Evolutionary conservation across 2,797 vertebrate genomes (phyloP).

Genomic region (Bovichtus diacanthus): DNA sequence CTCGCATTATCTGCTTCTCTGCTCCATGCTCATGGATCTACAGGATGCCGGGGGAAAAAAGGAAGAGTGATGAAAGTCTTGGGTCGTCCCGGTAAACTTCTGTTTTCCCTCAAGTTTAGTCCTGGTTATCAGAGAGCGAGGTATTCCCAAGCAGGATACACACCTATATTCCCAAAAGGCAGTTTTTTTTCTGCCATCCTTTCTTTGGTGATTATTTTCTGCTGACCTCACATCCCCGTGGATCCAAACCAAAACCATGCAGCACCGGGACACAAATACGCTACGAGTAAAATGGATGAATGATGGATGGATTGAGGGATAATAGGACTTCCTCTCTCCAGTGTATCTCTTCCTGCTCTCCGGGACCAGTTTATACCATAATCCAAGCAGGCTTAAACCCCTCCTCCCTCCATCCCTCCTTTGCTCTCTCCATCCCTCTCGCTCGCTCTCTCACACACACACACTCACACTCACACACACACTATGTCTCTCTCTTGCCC

Average conservation of each 20-base stretch:
- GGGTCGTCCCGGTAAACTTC: conserved; percentile 46
- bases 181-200: conserved; percentile 12
- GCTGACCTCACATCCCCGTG: conserved; percentile 35
- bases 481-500: no score
- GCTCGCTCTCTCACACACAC: conserved; percentile 9
- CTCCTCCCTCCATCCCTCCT: conserved; percentile 74
- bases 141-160: conserved; percentile 19
- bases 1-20: conserved; percentile 61
- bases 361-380: conserved; percentile 82
- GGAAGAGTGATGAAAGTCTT: neutral
- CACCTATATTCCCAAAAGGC: conserved; percentile 18
- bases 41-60: neutral
- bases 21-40: conserved; percentile 29
- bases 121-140: neutral
- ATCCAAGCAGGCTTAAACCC: conserved; percentile 87
- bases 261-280: conserved; percentile 4
- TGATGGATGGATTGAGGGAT: conserved; percentile 43
- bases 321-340: conserved; percentile 57
- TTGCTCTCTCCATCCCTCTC: conserved; percentile 39
- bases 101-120: conserved; percentile 20
- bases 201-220: conserved; percentile 14
- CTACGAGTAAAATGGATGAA: conserved; percentile 36
- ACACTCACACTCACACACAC: conserved; percentile 19
- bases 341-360: conserved; percentile 69
- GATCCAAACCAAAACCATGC: conserved; percentile 26